Evolutionary conservation across 2,797 vertebrate species (phyloP).

Genomic region (Petrocephalus schoutedeni): DNA sequence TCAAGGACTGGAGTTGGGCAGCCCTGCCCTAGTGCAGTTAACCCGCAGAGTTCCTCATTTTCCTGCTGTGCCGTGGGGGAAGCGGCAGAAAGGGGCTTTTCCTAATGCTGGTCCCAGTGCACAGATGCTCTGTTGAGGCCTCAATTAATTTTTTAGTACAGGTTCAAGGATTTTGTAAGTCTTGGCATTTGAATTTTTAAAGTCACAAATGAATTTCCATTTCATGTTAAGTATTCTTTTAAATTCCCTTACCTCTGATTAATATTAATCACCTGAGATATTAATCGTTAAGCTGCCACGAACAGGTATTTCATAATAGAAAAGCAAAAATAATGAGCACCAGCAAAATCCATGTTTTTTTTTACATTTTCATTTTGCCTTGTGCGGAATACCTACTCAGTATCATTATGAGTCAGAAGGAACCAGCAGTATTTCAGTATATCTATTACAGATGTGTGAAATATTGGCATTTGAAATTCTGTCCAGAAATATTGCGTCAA

Average conservation of each 20-base stretch:
- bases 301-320: conserved; percentile 31
- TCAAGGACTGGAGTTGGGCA: too few species aligned
- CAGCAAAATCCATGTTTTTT: neutral
- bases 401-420: neutral
- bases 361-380: neutral
- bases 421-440: neutral
- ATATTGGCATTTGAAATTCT: neutral
- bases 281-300: conserved; percentile 35
- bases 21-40: neutral
- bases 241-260: conserved; percentile 38
- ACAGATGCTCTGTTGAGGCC: conserved; percentile 53
- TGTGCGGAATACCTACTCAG: neutral
- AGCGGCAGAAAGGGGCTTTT: neutral
- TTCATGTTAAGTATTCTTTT: conserved; percentile 41
- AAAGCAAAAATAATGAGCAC: conserved; percentile 6
- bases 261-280: conserved; percentile 23
- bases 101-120: conserved; percentile 26
- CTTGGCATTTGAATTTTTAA: conserved; percentile 59
- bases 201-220: conserved; percentile 51
- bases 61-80: neutral
- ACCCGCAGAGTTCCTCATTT: neutral
- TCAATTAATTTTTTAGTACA: conserved; percentile 55
- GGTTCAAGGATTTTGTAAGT: conserved; percentile 44
- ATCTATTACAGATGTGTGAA: neutral
- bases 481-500: neutral